A percentile compares a stretch with the other conserved stretches of the same genome.
These are phyloP conservation scores for Balanococcus diminutus DNA, from an alignment of 2,888 invertebrate species.

Conservation along the genomic window DNA sequence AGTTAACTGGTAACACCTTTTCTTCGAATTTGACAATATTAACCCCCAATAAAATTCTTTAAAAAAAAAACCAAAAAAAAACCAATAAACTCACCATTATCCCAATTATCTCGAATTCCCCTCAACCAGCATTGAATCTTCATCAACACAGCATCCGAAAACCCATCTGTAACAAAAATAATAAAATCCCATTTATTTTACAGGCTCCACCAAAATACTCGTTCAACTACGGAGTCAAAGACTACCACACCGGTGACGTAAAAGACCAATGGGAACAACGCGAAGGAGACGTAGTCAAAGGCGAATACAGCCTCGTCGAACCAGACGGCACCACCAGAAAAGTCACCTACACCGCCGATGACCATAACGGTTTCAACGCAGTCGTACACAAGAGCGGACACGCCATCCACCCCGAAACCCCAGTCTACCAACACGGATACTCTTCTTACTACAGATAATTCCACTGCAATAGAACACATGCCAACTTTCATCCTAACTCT, in stretches of 20 bases:
- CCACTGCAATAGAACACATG: not conserved
- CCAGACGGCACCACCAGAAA: slow-evolving; percentile 77
- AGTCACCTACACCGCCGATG: slow-evolving; percentile 76
- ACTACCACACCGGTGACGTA: slow-evolving; percentile 75
- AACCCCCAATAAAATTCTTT: too few relatives aligned
- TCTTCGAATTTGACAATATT: too few relatives aligned
- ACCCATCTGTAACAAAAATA: not conserved
- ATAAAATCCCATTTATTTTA: not conserved
- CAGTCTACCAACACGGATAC: slow-evolving; percentile 56
- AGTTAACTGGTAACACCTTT: too few relatives aligned
- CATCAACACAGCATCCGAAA: not conserved
- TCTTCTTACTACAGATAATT: slow-evolving; percentile 42
- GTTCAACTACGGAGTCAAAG: slow-evolving; percentile 75
- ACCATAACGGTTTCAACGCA: slow-evolving; percentile 79
- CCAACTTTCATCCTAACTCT: slow-evolving; percentile 50
- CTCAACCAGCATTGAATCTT: not conserved
- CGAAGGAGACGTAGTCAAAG: slow-evolving; percentile 76
- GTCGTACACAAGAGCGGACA: slow-evolving; percentile 63
- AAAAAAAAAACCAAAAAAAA: too few relatives aligned
- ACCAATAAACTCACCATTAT: not conserved
- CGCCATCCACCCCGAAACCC: slow-evolving; percentile 56
- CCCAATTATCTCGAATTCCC: not conserved
- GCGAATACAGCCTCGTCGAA: slow-evolving; percentile 66
- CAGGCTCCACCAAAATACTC: slow-evolving; percentile 65
- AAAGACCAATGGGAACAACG: slow-evolving; percentile 76